A percentile compares a stretch with the other conserved stretches of the same genome.
Conservation (phyloP, 2,888 invertebrate species). For the Mallateleia sp. region DNA sequence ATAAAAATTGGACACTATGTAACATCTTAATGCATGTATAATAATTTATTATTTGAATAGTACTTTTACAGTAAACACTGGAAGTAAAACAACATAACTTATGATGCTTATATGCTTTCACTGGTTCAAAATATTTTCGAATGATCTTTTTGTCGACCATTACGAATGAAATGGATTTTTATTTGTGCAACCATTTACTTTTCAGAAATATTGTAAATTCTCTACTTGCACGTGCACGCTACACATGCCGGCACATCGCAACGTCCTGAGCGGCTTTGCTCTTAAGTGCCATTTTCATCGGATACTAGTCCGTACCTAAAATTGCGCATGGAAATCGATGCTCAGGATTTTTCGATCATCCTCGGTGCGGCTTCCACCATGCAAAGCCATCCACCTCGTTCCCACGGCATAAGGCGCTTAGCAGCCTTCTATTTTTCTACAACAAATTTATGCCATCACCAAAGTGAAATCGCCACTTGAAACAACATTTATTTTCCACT, state of each 20-base stretch:
- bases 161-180: constrained; percentile 57
- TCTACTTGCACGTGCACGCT: constrained; percentile 46
- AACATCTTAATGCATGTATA: too few relatives aligned
- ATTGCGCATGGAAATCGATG: constrained; percentile 77
- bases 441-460: constrained; percentile 87
- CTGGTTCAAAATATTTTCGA: constrained; percentile 6
- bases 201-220: constrained; percentile 69
- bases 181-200: constrained; percentile 63
- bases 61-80: too few relatives aligned
- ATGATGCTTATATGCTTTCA: too few relatives aligned
- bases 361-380: constrained; percentile 52
- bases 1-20: too few relatives aligned
- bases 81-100: too few relatives aligned
- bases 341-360: constrained; percentile 77
- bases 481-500: constrained; percentile 85
- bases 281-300: constrained; percentile 75
- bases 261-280: constrained; percentile 65
- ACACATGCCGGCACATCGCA: constrained; percentile 62
- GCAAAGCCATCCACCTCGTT: constrained; percentile 77
- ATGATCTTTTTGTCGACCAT: constrained; percentile 26
- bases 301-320: constrained; percentile 66
- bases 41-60: too few relatives aligned
- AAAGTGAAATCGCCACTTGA: constrained; percentile 71
- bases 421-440: constrained; percentile 86
- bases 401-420: constrained; percentile 88